Conservation (phyloP, 2,797 vertebrate genomes). For the Ciconia nigra region DNA sequence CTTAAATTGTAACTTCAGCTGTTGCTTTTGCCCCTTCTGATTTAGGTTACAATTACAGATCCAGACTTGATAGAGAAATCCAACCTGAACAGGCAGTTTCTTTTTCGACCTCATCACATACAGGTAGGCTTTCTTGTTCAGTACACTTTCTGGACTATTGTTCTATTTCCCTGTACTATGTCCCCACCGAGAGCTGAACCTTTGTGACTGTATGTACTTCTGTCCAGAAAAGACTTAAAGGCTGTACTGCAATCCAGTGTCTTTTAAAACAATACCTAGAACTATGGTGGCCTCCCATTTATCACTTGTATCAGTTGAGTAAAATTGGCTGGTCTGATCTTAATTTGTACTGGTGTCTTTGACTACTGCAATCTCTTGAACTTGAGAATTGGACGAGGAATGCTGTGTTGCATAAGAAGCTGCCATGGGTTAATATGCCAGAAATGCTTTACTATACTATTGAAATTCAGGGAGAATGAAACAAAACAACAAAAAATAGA, state of each 20-base stretch:
- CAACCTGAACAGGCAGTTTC: conserved; percentile 96
- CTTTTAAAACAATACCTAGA: neutral
- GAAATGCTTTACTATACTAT: neutral
- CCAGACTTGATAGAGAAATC: conserved; percentile 99
- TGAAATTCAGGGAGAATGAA: neutral
- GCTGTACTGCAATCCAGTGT: neutral
- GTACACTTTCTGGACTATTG: neutral
- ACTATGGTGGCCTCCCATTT: neutral
- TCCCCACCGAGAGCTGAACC: neutral
- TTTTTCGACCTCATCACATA: conserved; percentile 96
- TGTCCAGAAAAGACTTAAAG: neutral
- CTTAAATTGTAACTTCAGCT: conserved; percentile 6
- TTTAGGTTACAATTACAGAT: conserved; percentile 92
- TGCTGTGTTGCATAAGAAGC: neutral
- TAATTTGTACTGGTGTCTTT: neutral
- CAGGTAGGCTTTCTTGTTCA: conserved; percentile 79
- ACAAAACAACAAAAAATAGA: neutral
- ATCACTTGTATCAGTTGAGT: neutral
- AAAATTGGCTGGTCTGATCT: neutral
- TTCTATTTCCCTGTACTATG: neutral
- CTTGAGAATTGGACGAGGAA: neutral
- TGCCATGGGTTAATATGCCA: neutral
- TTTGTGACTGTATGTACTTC: neutral
- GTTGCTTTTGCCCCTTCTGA: conserved; percentile 41
- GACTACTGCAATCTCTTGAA: neutral